phyloP scores from a whole-genome alignment of 1,140 invertebrate genomes.

The Campoletis sonorensis region DNA sequence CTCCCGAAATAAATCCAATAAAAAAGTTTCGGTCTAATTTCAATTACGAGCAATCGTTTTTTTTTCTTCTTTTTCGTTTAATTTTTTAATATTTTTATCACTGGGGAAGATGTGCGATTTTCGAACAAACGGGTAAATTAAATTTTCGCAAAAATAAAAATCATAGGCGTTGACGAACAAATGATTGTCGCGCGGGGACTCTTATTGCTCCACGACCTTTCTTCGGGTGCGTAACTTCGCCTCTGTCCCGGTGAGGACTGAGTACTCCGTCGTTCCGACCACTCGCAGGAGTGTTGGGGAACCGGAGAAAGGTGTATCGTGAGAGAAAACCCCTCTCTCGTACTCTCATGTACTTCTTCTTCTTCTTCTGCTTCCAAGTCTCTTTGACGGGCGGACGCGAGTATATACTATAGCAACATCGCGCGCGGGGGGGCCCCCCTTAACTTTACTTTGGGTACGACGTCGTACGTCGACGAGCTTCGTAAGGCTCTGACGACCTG shows the following conservation, averaged over 20 bases:
- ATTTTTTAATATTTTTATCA: too few relatives aligned
- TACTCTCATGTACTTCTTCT: constrained; percentile 21
- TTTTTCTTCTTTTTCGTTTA: too few relatives aligned
- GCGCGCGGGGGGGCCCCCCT: neutral
- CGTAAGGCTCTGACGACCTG: constrained; percentile 42
- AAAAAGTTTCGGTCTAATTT: too few relatives aligned
- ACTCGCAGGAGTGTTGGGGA: constrained; percentile 60
- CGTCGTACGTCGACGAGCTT: constrained; percentile 16
- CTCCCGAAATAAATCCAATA: too few relatives aligned
- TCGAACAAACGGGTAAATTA: neutral
- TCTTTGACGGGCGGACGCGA: neutral
- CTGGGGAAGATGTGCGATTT: too few relatives aligned
- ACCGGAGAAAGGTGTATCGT: constrained; percentile 74
- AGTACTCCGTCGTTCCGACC: constrained; percentile 51
- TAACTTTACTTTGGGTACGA: neutral
- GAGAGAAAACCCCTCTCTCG: constrained; percentile 59
- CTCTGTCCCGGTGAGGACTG: constrained; percentile 71
- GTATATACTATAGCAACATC: neutral
- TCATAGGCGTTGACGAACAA: constrained; percentile 16
- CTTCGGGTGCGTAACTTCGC: constrained; percentile 70
- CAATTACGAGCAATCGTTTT: too few relatives aligned
- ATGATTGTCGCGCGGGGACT: neutral
- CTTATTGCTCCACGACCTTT: constrained; percentile 60
- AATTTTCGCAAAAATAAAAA: neutral
- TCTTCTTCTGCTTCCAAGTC: neutral